Evolutionary conservation across 2,113 vertebrate genomes (phyloP), one percentile per base, ranked within the genome.

Genomic region (Camelus dromedarius): DNA sequence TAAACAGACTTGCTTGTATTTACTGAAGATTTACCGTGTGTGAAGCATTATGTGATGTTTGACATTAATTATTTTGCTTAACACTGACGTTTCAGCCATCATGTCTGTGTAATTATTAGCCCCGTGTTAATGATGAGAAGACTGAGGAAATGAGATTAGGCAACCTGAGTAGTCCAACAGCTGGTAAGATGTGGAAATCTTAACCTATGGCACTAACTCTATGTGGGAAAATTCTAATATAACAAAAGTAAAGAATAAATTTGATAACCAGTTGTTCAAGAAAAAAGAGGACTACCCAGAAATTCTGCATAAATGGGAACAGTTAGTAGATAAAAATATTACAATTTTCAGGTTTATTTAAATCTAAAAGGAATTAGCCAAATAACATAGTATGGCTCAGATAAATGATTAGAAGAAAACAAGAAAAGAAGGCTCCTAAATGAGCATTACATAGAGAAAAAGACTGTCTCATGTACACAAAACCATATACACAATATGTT

Each of bases 51-150:
- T 46, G 18, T 72, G 79, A 73, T 85, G 6, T 88, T 92, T 91
- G 67, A 62, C 42, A 56, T 83, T 70, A 69, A 82, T 69, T 56
- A 46, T 73, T 87, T 96, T 38, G 38, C 11, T 64, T 54, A 91
- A 75, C 60, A 5, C 24, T 91, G 11, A 67, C 35, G 75, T 35
- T 84, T 93, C 42, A 83, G 2, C 32, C 48, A 52, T 38, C 42
- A 52, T 72, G 11, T 75, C 2, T 7, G 3, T 96, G 4, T 62
- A 67, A 84, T 81, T 95, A 84, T 70, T 76, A 76, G n/a, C 30
- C 26, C 22, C 28, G 73, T 52, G 73, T 46, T 82, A 91, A 91
- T 93, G 56, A 94, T 76, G 28, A 90, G 42, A 84, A 96, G 69
- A 92, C n/a, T 42, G 13, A 85, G n/a, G 22, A n/a, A 80, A 92